Percentiles rank a stretch among this genome's conserved stretches.
Conservation (phyloP, 1,140 invertebrate genomes). For the Monochamus saltuarius region DNA sequence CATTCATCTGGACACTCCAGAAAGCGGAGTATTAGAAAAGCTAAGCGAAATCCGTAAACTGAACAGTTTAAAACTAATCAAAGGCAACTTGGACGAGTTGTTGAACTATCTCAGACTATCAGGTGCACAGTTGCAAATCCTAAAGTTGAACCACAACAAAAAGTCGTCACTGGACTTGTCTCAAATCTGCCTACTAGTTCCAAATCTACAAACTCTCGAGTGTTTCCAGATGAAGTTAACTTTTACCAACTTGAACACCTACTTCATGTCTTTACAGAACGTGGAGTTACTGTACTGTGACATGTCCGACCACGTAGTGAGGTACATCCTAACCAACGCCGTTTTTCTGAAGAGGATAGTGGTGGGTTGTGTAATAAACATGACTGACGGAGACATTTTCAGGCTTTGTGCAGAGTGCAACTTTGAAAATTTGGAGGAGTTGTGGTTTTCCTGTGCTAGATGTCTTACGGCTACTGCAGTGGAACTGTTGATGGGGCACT, state of each 20-base stretch:
- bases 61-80: slow-evolving; percentile 62
- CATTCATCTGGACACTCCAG: slow-evolving; percentile 62
- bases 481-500: slow-evolving; percentile 62
- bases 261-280: slow-evolving; percentile 61
- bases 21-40: slow-evolving; percentile 55
- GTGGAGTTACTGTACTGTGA: slow-evolving; percentile 64
- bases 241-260: slow-evolving; percentile 58
- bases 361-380: slow-evolving; percentile 60
- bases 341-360: slow-evolving; percentile 62
- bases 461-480: slow-evolving; percentile 60
- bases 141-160: slow-evolving; percentile 62
- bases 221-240: slow-evolving; percentile 63
- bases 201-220: slow-evolving; percentile 59
- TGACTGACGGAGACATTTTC: slow-evolving; percentile 64
- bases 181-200: slow-evolving; percentile 49
- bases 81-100: slow-evolving; percentile 60
- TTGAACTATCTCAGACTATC: slow-evolving; percentile 58
- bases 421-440: slow-evolving; percentile 56
- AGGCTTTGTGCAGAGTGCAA: slow-evolving; percentile 54
- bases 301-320: slow-evolving; percentile 57
- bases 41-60: slow-evolving; percentile 56
- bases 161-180: slow-evolving; percentile 60
- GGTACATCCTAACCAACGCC: slow-evolving; percentile 59
- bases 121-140: slow-evolving; percentile 57
- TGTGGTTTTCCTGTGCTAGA: slow-evolving; percentile 65